These are phyloP conservation scores for Echiichthys vipera DNA, from an alignment of 2,797 vertebrate species.

Conservation along the genomic window DNA sequence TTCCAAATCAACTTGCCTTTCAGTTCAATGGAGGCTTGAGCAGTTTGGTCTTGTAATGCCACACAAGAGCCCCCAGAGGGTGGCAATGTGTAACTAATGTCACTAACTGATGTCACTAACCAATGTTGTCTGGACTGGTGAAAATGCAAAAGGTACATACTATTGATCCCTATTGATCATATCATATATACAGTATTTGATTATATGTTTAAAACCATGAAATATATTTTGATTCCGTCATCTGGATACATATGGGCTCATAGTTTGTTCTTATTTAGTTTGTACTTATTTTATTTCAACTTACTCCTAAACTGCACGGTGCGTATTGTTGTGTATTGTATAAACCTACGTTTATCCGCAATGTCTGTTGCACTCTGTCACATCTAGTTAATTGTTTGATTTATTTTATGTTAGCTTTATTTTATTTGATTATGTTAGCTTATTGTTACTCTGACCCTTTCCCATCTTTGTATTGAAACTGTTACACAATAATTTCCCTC, in stretches of 20 bases:
- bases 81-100: conserved; percentile 5
- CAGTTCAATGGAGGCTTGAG: background rate
- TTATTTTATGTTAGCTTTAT: no score
- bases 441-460: no score
- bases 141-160: background rate
- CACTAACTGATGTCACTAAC: background rate
- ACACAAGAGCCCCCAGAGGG: conserved; percentile 38
- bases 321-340: no score
- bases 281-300: no score
- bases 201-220: background rate
- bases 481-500: no score
- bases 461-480: no score
- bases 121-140: background rate
- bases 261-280: no score
- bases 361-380: no score
- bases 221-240: background rate
- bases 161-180: background rate
- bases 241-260: background rate
- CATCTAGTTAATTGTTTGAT: no score
- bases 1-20: background rate
- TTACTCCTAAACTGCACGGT: no score
- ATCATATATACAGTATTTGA: background rate
- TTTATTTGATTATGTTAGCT: no score
- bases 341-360: no score
- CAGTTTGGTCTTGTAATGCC: conserved; percentile 7